Evolutionary conservation across 1,140 invertebrate species (phyloP), one percentile per base, ranked within the genome.

Genomic region (Magallana angulata): DNA sequence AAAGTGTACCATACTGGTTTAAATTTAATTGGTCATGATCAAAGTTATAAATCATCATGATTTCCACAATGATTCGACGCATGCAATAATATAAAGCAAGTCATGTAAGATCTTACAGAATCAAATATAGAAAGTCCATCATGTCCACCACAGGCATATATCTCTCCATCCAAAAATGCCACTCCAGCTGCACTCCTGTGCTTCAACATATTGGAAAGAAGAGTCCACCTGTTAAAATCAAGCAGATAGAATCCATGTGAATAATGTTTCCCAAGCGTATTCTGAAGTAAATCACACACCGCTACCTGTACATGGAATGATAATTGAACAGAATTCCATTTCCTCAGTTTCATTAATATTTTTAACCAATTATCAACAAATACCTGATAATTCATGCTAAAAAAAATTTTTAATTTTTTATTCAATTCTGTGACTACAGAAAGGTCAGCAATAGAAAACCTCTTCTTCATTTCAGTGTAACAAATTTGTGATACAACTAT

Each of bases 81-180:
- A 62, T 16, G 12, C 12, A 62, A 62, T 16, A 9, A 16, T 12
- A 62, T 12, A 12, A 12, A 62, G 11, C 8, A 11, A n/a, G 14
- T 12, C 14, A 14, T 4, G 6, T 12, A 62, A 62, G 11, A 14
- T 57, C 93, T 93, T 88, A 97, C 97, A 6, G 97, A 97, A 95
- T 98, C 97, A 95, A 98, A 98, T 89, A 98, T 98, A 8, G 97
- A 97, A 1, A 98, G 94, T 0, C 97, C 97, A 96, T 98, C 97
- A 94, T 98, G 97, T 1, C 97, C 98, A 56, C 98, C 96, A 60
- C 98, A 95, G 1, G 97, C 97, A 95, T 97, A 98, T 71, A 98
- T 96, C 92, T 96, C 97, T 58, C 97, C 97, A 93, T 97, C 96
- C 92, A 97, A 96, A 71, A 97, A 96, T 16, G 97, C 97, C 1